These are phyloP conservation scores for Bellardia pandia DNA, from an alignment of 2,888 invertebrate genomes.

Conservation along the genomic window DNA sequence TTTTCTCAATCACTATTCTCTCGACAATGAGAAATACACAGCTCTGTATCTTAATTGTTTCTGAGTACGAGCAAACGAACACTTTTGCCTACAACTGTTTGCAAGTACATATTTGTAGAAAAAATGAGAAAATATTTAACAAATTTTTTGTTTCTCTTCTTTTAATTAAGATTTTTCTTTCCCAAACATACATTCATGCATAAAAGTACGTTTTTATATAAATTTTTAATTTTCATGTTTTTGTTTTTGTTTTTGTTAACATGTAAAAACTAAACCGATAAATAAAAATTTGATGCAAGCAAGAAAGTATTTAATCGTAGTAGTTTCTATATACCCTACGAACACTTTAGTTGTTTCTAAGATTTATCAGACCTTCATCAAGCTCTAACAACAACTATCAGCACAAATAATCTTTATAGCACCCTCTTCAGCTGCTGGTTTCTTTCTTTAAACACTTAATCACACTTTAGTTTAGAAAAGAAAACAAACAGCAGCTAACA, in stretches of 20 bases:
- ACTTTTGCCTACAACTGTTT: neutral
- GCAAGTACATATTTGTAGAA: neutral
- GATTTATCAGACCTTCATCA: slow-evolving; percentile 56
- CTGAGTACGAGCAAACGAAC: neutral
- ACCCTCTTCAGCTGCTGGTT: slow-evolving; percentile 1
- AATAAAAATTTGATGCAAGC: neutral
- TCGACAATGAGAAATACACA: too few relatives aligned
- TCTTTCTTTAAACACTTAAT: slow-evolving; percentile 41
- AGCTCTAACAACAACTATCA: slow-evolving; percentile 44
- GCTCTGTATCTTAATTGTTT: too few relatives aligned
- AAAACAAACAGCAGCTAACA: slow-evolving; percentile 21
- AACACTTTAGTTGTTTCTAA: slow-evolving; percentile 13
- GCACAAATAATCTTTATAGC: slow-evolving; percentile 19
- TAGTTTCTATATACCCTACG: neutral
- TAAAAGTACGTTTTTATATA: slow-evolving; percentile 13
- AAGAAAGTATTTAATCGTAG: neutral
- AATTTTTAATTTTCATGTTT: slow-evolving; percentile 5
- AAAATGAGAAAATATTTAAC: slow-evolving; percentile 20
- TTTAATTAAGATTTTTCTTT: slow-evolving; percentile 36
- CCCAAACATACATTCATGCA: slow-evolving; percentile 20
- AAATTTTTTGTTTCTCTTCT: neutral
- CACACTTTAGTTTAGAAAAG: slow-evolving; percentile 44
- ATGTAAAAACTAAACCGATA: slow-evolving; percentile 1
- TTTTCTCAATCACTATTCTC: too few relatives aligned
- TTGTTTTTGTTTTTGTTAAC: neutral